Conservation (phyloP, 2,888 invertebrate genomes). For the Scaptomyza cyrtandrae region DNA sequence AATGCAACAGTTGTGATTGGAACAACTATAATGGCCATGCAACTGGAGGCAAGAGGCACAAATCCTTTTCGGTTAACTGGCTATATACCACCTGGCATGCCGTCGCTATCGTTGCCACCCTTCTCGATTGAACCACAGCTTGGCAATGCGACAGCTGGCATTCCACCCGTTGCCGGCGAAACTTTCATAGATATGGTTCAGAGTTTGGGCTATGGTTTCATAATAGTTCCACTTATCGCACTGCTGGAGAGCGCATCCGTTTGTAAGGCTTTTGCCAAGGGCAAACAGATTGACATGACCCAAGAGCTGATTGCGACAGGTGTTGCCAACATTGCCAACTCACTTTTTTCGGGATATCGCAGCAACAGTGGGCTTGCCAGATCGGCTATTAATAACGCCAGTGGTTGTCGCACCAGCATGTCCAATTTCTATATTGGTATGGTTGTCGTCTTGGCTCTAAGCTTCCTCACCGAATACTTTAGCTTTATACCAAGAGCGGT, state of each 20-base stretch:
- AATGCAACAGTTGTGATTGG: constrained; percentile 92
- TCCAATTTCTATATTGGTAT: constrained; percentile 92
- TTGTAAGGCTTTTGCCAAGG: constrained; percentile 86
- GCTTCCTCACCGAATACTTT: constrained; percentile 95
- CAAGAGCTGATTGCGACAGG: constrained; percentile 96
- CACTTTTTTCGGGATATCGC: constrained; percentile 92
- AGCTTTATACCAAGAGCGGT: constrained; percentile 93
- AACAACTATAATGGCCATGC: constrained; percentile 88
- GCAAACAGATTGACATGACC: constrained; percentile 93
- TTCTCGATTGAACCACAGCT: constrained; percentile 86
- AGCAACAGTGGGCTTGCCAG: constrained; percentile 92
- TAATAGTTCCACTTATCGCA: constrained; percentile 93
- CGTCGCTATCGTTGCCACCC: constrained; percentile 87
- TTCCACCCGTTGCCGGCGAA: constrained; percentile 60
- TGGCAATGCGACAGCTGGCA: constrained; percentile 71
- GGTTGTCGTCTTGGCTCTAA: constrained; percentile 92
- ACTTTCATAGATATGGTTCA: constrained; percentile 90
- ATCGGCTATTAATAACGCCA: constrained; percentile 93
- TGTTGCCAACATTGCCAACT: constrained; percentile 90
- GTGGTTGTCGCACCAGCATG: constrained; percentile 93
- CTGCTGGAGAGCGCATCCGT: constrained; percentile 95
- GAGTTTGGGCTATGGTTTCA: constrained; percentile 92
- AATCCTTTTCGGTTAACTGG: constrained; percentile 88
- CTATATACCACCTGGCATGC: constrained; percentile 90
- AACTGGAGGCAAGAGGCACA: constrained; percentile 86